These are phyloP conservation scores for Barypeithes pellucidus DNA, from an alignment of 2,888 invertebrate species.

Conservation along the genomic window DNA sequence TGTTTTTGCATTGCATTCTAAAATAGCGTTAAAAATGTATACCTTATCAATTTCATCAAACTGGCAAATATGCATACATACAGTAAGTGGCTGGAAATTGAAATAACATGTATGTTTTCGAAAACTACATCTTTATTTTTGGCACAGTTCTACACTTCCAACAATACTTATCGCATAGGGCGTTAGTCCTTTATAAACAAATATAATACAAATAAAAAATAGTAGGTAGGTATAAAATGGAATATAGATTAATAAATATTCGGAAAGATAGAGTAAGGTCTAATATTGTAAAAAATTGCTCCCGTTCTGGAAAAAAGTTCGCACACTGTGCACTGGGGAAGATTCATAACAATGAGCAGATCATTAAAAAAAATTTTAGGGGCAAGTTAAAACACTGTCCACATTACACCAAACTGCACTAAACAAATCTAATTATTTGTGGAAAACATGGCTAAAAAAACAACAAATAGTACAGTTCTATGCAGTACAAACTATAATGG, in stretches of 20 bases:
- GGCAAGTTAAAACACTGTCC: too few relatives aligned
- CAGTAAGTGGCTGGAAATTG: too few relatives aligned
- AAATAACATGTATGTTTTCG: neutral
- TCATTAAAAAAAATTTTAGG: conserved; percentile 14
- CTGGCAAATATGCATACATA: too few relatives aligned
- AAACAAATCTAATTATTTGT: too few relatives aligned
- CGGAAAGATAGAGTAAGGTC: conserved; percentile 1
- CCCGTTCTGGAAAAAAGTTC: conserved; percentile 16
- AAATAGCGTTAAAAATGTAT: too few relatives aligned
- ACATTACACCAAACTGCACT: too few relatives aligned
- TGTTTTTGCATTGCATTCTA: too few relatives aligned
- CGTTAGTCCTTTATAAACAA: conserved; percentile 19
- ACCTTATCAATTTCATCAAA: too few relatives aligned
- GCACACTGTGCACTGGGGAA: neutral
- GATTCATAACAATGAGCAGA: neutral
- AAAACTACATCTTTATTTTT: conserved; percentile 48
- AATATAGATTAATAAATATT: conserved; percentile 10
- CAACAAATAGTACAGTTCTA: conserved; percentile 8
- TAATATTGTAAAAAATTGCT: conserved; percentile 13
- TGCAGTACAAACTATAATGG: neutral
- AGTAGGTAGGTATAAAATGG: conserved; percentile 14
- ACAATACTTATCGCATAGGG: conserved; percentile 37
- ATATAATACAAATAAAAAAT: conserved; percentile 21
- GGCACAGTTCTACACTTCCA: conserved; percentile 50
- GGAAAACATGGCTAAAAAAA: neutral